Base-by-base conservation (phyloP, 2,888 invertebrate genomes). In the Stenichneumon culpator region DNA sequence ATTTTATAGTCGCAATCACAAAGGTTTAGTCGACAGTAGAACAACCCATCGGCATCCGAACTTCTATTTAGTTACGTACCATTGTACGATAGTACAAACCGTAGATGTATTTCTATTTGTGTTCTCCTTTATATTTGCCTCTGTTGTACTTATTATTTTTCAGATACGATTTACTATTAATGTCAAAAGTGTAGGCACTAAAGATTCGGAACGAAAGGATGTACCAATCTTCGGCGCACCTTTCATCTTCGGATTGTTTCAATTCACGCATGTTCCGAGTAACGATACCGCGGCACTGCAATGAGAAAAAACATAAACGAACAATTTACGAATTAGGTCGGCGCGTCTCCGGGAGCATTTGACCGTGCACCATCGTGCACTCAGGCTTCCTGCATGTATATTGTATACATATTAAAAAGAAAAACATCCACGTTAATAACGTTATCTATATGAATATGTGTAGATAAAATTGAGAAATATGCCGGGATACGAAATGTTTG, bases 81-180 rank as follows among this genome's bases (percentile, higher is more conserved):
- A 68, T 16, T 54, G 65, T 73, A 47, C 60, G 25, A 50, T 74
- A 83, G 79, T 75, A 75, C 75, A 83, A 83, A 83, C 47, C 63
- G 57, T 78, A 50, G 36, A 47, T 70, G 25, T 69, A 74, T 79
- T 68, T 57, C n/a, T n/a, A 32, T 67, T 65, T 16, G 28, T 36
- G 25, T 52, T n/a, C 19, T 52, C n/a, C 36, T 67, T 69, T 28
- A 50, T 57, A 25, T 54, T 22, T n/a, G 14, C 36, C 44, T 69
- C 28, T 14, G 11, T 60, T 75, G 69, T 67, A 67, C 69, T 82
- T 60, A 78, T 39, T 80, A 63, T 36, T 65, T 65, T 2, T 11
- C 47, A 39, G 6, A 11, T 44, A 63, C 68, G 47, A 82, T 67
- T 65, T 44, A 44, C 52, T 22, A 32, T 54, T 60, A 63, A 44